Evolutionary conservation across 2,888 invertebrate species (phyloP), one percentile per base, ranked within the genome.

Genomic region (Odontomyia ornata): DNA sequence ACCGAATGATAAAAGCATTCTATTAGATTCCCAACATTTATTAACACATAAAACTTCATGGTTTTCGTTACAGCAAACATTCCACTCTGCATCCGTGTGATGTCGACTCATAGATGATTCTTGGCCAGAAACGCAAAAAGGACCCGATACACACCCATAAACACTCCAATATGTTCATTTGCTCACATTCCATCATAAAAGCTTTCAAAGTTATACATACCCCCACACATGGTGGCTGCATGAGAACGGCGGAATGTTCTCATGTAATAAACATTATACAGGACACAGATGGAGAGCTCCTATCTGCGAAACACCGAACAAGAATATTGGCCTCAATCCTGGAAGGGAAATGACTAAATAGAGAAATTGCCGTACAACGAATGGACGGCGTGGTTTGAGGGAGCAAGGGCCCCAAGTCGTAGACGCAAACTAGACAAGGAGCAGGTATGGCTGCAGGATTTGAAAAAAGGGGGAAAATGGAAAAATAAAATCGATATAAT

Each of bases 401-500:
- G 36, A 5, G 9, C 3, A 9, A 36, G 36, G 36, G 9, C 36
- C 52, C 15, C 3, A 52, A 9, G 52, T n/a, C 52, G 52, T 52
- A 52, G 52, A 52, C 18, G 3, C 52, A 18, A 52, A 52, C 52
- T 13, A n/a, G 52, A 52, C 18, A 52, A 52, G 52, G 52, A 52
- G 52, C 18, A 18, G 18, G 52, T n/a, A 52, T 52, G 3, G 52
- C 15, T 4, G 7, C 7, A 52, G 52, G 52, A n/a, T 15, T 52
- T 4, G 52, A 52, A 52, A 4, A 52, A n/a, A 52, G 4, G 52
- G 13, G 13, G 15, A 52, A 52, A 52, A 52, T 4, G 52, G 18
- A 52, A n/a, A 9, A 52, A 52, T n/a, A 52, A 52, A 52, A 52
- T 52, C 52, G 52, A 52, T 52, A 52, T 52, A 52, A 13, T 52